Base-by-base conservation (phyloP, 2,797 vertebrate genomes). In the Botia almorhae region DNA sequence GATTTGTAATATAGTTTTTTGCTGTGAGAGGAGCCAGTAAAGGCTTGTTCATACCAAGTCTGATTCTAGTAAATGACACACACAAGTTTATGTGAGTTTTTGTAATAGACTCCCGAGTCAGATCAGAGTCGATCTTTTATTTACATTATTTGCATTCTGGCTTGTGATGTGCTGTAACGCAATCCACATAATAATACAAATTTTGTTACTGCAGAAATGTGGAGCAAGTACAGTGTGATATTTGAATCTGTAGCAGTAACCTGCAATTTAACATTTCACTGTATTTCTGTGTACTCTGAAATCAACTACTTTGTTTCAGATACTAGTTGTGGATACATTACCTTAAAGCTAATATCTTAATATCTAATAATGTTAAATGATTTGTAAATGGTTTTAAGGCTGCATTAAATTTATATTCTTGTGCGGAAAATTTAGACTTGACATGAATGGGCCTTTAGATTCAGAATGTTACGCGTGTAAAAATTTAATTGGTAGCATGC, bases 1-100 rank as follows among this genome's bases (percentile, higher is more conserved):
- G 14, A 26, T 61, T 26, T 63, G 5, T 14, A 29, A 33, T 21
- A 39, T 14, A 21, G 14, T 23, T 33, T 58, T 7, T n/a, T 77
- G 53, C 2, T 17, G n/a, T 51, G 8, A 50, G 2, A 61, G 50
- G 77, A 58, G 58, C 48, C 48, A 53, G 29, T 39, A 63, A 63
- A 71, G 56, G 48, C 46, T 33, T 72, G 58, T 71, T 78, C 14
- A 71, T 12, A 8, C 29, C 48, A 64, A 39, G 68, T 63, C 58
- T 51, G 4, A 21, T 53, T 7, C 21, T 64, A 64, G 36, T 48
- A 17, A 36, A 26, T 48, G 51, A 4, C 39, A 43, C 13, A 43
- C 19, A 4, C 0, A 76, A 14, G 33, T 46, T 76, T n/a, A 14
- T 12, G 2, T 13, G 26, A 61, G 12, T 26, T 60, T 29, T 23